Evolutionary conservation across 2,797 vertebrate genomes (phyloP), one percentile per base, ranked within the genome.

Genomic region (Myiotriccus ornatus): DNA sequence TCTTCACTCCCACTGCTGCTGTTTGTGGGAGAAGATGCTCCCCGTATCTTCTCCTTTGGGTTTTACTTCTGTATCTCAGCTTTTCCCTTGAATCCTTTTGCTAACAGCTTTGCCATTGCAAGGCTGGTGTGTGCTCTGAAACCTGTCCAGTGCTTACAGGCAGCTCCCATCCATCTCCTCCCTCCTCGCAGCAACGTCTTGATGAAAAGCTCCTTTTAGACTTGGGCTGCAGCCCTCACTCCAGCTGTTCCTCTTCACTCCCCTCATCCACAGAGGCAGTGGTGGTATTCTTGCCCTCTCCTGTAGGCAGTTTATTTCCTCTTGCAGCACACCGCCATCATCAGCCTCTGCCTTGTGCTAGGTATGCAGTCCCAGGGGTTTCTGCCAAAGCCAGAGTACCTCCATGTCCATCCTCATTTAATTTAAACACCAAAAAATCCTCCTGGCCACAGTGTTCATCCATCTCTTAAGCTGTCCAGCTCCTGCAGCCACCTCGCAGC

Each of bases 381-480:
- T 56, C 84, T 94, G 56, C 56, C 41, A n/a, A 90, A 79, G 67
- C 80, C 11, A 7, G 43, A 65, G 21, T 59, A 46, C 56, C 27
- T 89, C 37, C 9, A 2, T 7, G 55, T 89, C 81, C 63, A 52
- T 64, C 68, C 60, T 90, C 32, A 43, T 89, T 89, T 70, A 52
- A 79, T 76, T 92, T 83, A 80, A 94, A 77, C 47, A 46, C 37
- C 0, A 0, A 87, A 43, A 89, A 79, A 75, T 83, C 70, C 67
- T 90, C 39, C 59, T 6, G 11, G 49, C 76, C 44, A 10, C 0
- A 0, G 56, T 30, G 70, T 71, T 86, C 80, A 88, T 95, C 78
- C 76, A 22, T 91, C 87, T 94, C 25, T 3, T 34, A 86, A 91
- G 35, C 69, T 81, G 85, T 88, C 85, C 47, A 23, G 3, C 79